Evolutionary conservation across 2,888 invertebrate genomes (phyloP).

Genomic region (Drosophila nigricruria): DNA sequence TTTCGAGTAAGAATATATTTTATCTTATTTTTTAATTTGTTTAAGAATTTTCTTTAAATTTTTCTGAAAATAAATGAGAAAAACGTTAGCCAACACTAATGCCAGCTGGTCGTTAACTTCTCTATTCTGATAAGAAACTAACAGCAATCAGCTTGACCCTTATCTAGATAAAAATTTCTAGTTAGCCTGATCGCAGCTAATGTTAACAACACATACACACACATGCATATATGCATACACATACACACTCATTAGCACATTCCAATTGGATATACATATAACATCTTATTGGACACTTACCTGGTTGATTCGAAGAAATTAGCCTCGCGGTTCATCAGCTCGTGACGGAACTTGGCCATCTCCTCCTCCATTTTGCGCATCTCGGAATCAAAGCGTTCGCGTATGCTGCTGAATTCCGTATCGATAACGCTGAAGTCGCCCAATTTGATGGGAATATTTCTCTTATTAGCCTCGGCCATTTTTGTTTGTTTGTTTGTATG

Average conservation of each 20-base stretch:
- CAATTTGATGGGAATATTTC: conserved; percentile 96
- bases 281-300: conserved; percentile 85
- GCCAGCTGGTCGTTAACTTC: background rate
- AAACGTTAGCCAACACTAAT: background rate
- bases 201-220: background rate
- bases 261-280: background rate
- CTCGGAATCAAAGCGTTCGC: conserved; percentile 97
- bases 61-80: too few species aligned
- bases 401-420: conserved; percentile 97
- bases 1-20: background rate
- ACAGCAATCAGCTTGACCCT: conserved; percentile 2
- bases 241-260: conserved; percentile 6
- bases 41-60: background rate
- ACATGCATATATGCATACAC: background rate
- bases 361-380: conserved; percentile 99
- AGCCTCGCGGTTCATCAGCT: conserved; percentile 96
- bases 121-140: background rate
- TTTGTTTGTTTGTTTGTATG: conserved; percentile 47
- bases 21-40: background rate
- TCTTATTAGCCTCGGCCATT: conserved; percentile 94
- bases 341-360: conserved; percentile 97
- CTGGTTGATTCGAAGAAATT: conserved; percentile 96
- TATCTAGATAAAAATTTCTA: conserved; percentile 8
- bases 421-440: conserved; percentile 98
- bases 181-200: conserved; percentile 1